Evolutionary conservation across 2,113 vertebrate species (phyloP).

Genomic region (Etia nguti): DNA sequence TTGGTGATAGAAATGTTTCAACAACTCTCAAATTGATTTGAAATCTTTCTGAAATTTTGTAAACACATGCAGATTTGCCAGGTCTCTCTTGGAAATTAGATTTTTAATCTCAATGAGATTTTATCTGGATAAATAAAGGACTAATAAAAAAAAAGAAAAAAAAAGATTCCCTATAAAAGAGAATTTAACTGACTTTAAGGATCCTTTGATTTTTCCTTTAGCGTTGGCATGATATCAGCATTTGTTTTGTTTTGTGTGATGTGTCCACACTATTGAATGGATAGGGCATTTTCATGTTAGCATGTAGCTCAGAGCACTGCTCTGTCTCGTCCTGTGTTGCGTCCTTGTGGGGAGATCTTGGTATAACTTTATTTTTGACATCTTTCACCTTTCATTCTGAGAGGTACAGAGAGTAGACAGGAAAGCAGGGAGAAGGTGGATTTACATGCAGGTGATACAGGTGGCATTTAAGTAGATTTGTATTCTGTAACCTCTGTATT

Average conservation of each 20-base stretch:
- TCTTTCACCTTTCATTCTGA: neutral
- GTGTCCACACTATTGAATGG: accelerated
- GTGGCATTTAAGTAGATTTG: neutral
- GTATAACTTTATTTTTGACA: neutral
- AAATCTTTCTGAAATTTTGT: no score
- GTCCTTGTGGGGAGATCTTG: neutral
- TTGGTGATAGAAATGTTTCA: no score
- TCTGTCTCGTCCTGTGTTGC: accelerated
- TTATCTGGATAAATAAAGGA: no score
- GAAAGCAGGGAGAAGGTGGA: neutral
- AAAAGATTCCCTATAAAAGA: no score
- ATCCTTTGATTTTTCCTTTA: neutral
- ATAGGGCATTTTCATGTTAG: neutral
- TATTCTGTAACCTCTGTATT: neutral
- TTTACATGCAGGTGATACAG: neutral
- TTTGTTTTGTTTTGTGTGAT: accelerated
- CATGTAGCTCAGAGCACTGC: neutral
- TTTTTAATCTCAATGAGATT: no score
- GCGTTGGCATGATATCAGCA: no score
- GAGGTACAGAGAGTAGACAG: accelerated
- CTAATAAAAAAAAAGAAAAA: no score
- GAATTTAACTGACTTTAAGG: no score
- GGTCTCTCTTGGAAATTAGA: no score
- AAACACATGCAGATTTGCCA: no score
- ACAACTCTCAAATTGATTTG: no score